Evolutionary conservation across 2,888 invertebrate species (phyloP).

Genomic region (Euproctis similis): DNA sequence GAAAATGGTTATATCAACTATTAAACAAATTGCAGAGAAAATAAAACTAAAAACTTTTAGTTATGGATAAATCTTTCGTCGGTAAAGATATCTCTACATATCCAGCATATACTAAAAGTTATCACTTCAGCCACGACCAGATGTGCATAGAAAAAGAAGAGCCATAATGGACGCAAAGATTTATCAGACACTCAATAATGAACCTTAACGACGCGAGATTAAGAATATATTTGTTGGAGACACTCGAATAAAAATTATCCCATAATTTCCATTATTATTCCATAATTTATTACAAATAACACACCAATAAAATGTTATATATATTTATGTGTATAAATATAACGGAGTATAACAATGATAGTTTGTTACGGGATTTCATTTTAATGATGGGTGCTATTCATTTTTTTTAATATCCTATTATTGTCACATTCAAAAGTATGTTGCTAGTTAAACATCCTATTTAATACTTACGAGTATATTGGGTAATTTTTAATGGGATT

Average conservation of each 20-base stretch:
- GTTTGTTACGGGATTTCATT: conserved; percentile 60
- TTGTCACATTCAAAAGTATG: conserved; percentile 26
- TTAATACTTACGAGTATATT: conserved; percentile 46
- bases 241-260: conserved; percentile 49
- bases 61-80: too few relatives aligned
- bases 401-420: too few relatives aligned
- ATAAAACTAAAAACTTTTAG: too few relatives aligned
- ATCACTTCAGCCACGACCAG: too few relatives aligned
- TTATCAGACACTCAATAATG: conserved; percentile 65
- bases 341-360: conserved; percentile 30
- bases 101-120: conserved; percentile 29
- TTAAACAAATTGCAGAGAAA: too few relatives aligned
- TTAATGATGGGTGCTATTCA: too few relatives aligned
- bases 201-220: conserved; percentile 69
- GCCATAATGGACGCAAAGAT: conserved; percentile 60
- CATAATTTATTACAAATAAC: conserved; percentile 74
- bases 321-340: too few relatives aligned
- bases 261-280: too few relatives aligned
- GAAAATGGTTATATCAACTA: too few relatives aligned
- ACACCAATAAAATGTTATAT: conserved; percentile 32
- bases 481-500: conserved; percentile 53
- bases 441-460: conserved; percentile 29
- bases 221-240: conserved; percentile 72
- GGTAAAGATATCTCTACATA: conserved; percentile 22
- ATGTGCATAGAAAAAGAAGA: conserved; percentile 37